Evolutionary conservation across 2,113 vertebrate species (phyloP).

Genomic region (Lepus europaeus): DNA sequence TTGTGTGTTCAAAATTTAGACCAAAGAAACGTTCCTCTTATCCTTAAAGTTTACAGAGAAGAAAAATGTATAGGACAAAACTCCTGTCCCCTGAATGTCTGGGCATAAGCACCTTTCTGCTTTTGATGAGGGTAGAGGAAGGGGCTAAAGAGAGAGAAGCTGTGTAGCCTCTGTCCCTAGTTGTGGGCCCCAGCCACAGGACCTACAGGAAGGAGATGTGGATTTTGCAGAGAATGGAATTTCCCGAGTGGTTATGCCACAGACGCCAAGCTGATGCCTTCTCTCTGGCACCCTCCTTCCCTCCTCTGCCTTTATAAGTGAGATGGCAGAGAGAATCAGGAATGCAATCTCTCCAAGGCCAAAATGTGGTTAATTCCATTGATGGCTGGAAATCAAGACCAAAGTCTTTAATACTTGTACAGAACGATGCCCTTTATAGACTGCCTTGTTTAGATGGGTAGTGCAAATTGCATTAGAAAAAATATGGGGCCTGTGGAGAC

Average conservation of each 20-base stretch:
- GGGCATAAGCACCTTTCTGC: neutral
- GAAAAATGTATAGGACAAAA: slow-evolving; percentile 44
- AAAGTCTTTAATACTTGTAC: slow-evolving; percentile 59
- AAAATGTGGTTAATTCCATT: slow-evolving; percentile 72
- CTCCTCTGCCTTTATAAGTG: slow-evolving; percentile 52
- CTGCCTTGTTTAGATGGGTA: slow-evolving; percentile 76
- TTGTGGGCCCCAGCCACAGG: slow-evolving; percentile 17
- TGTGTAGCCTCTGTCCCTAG: slow-evolving; percentile 42
- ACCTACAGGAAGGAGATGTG: slow-evolving; percentile 62
- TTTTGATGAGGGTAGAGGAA: neutral
- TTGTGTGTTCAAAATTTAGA: neutral
- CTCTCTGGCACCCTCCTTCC: slow-evolving; percentile 60
- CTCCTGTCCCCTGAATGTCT: neutral
- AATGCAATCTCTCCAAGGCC: slow-evolving; percentile 63
- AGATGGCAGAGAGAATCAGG: slow-evolving; percentile 70
- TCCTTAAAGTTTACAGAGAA: slow-evolving; percentile 24
- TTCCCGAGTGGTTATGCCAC: neutral
- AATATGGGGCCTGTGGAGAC: slow-evolving; percentile 57
- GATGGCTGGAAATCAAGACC: slow-evolving; percentile 74
- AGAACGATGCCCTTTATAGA: slow-evolving; percentile 77
- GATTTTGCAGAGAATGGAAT: slow-evolving; percentile 77
- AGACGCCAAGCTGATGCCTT: slow-evolving; percentile 63
- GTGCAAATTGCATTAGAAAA: slow-evolving; percentile 74
- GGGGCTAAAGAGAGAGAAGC: neutral
- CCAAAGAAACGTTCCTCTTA: slow-evolving; percentile 1